These are phyloP conservation scores for Lordiphosa collinella DNA, from an alignment of 1,140 invertebrate species.

Conservation along the genomic window DNA sequence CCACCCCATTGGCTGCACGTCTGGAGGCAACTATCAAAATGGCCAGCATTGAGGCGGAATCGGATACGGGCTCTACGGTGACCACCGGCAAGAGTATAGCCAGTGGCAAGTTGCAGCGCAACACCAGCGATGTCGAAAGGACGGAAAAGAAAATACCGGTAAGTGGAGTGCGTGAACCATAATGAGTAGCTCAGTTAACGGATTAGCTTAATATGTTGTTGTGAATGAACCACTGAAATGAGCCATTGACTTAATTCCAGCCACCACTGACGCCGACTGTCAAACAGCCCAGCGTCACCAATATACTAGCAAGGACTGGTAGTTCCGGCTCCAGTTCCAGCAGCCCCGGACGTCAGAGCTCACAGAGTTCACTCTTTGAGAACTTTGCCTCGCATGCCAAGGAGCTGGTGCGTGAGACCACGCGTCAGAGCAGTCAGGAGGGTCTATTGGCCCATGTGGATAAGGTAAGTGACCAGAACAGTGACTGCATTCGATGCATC, in stretches of 20 bases:
- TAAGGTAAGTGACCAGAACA: constrained; percentile 82
- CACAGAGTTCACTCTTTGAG: constrained; percentile 90
- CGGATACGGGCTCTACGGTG: constrained; percentile 25
- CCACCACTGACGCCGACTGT: constrained; percentile 81
- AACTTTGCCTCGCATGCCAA: constrained; percentile 92
- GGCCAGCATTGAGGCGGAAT: constrained; percentile 63
- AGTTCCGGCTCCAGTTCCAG: constrained; percentile 83
- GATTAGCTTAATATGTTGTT: too few species aligned
- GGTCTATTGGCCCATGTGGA: constrained; percentile 93
- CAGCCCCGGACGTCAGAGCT: constrained; percentile 84
- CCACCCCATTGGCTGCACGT: constrained; percentile 63
- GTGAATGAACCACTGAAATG: too few species aligned
- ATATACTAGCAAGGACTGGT: constrained; percentile 84
- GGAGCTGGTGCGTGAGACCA: constrained; percentile 90
- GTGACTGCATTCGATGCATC: neutral
- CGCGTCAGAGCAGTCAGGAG: constrained; percentile 92
- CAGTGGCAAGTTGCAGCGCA: constrained; percentile 36
- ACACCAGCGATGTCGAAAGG: constrained; percentile 56
- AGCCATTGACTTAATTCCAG: constrained; percentile 5
- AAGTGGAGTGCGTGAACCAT: neutral
- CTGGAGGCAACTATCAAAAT: constrained; percentile 71
- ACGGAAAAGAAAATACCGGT: constrained; percentile 69
- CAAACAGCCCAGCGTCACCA: constrained; percentile 84
- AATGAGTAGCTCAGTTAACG: too few species aligned
- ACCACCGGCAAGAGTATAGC: constrained; percentile 16